Evolutionary conservation across 1,140 invertebrate genomes (phyloP).

Genomic region (Popillia japonica): DNA sequence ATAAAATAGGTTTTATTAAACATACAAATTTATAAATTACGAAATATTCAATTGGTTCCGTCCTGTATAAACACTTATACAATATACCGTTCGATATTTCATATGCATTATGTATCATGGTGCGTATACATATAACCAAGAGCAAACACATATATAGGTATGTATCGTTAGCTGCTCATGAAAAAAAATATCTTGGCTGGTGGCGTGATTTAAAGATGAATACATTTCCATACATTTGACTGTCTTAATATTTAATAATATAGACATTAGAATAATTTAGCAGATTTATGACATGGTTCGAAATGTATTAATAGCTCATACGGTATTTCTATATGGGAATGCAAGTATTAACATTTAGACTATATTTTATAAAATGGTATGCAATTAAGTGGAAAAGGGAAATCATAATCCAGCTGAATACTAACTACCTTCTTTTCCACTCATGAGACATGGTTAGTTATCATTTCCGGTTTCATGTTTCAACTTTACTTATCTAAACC

Average conservation of each 20-base stretch:
- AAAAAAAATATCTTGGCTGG: neutral
- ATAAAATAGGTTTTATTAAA: too few relatives aligned
- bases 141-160: neutral
- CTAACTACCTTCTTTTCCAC: too few relatives aligned
- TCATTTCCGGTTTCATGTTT: too few relatives aligned
- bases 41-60: neutral
- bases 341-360: neutral
- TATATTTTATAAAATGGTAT: too few relatives aligned
- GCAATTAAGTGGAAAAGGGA: too few relatives aligned
- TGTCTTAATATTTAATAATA: neutral
- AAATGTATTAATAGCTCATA: neutral
- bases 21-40: too few relatives aligned
- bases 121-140: neutral
- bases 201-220: neutral
- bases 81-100: neutral
- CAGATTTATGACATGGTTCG: neutral
- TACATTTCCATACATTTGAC: neutral
- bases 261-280: slow-evolving; percentile 15
- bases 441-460: too few relatives aligned
- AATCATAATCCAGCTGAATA: too few relatives aligned
- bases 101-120: neutral
- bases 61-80: neutral
- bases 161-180: neutral
- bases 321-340: neutral
- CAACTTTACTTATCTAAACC: too few relatives aligned